phyloP scores from a whole-genome alignment of 2,888 invertebrate species.

The Nasonovia ribisnigri region DNA sequence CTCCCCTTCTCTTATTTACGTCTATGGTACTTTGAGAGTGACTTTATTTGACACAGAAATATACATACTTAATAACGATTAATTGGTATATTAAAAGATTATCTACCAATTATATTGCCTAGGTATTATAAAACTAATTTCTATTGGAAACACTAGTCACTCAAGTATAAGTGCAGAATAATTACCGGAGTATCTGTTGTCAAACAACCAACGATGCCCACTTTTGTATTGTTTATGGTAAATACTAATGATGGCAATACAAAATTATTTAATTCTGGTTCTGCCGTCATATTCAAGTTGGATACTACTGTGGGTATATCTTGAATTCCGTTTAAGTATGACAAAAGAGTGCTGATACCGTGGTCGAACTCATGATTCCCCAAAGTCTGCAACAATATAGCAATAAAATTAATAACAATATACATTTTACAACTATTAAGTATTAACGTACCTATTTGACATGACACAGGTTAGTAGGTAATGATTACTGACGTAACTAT shows the following conservation, averaged over 20 bases:
- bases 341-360: conserved; percentile 80
- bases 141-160: not conserved
- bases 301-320: conserved; percentile 80
- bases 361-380: conserved; percentile 96
- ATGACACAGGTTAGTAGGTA: not conserved
- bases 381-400: conserved; percentile 77
- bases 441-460: not conserved
- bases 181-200: conserved; percentile 81
- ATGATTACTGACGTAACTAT: not conserved
- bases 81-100: not conserved
- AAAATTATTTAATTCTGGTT: conserved; percentile 73
- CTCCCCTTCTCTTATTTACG: not conserved
- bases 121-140: not conserved
- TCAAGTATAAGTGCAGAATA: not conserved
- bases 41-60: not conserved
- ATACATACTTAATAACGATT: not conserved
- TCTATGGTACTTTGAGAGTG: not conserved
- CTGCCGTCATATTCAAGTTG: conserved; percentile 80
- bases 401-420: not conserved
- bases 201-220: conserved; percentile 89
- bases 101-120: not conserved
- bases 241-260: conserved; percentile 29
- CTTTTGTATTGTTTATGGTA: conserved; percentile 71
- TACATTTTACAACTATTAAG: not conserved
- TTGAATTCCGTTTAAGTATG: conserved; percentile 77